Conservation (phyloP, 1,140 invertebrate genomes). For the Drepana arcuata region DNA sequence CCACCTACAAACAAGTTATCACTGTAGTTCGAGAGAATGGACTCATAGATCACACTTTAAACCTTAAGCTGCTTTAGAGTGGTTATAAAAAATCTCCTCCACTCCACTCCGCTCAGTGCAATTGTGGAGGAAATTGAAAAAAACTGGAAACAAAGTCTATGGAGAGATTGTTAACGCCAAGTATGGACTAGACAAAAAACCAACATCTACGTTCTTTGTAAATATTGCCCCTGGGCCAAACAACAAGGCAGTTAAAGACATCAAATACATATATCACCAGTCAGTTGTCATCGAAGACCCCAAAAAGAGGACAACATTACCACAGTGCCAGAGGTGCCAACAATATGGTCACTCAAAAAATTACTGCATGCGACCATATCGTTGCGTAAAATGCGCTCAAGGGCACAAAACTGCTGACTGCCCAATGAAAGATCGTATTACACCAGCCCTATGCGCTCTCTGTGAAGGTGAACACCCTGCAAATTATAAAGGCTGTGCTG, state of each 20-base stretch:
- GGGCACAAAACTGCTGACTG: slow-evolving; percentile 14
- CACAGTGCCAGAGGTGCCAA: slow-evolving; percentile 19
- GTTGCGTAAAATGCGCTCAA: slow-evolving; percentile 15
- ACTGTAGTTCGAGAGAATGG: neutral
- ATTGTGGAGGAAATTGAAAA: slow-evolving; percentile 15
- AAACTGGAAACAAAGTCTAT: slow-evolving; percentile 9
- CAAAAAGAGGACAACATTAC: slow-evolving; percentile 7
- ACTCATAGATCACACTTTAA: slow-evolving; percentile 7
- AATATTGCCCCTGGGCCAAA: slow-evolving; percentile 7
- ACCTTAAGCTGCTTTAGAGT: slow-evolving; percentile 7
- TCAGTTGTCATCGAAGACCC: slow-evolving; percentile 16
- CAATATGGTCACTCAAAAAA: slow-evolving; percentile 21
- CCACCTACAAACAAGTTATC: neutral
- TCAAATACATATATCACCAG: slow-evolving; percentile 13
- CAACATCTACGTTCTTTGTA: slow-evolving; percentile 16
- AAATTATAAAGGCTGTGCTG: no score
- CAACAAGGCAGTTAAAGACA: slow-evolving; percentile 9
- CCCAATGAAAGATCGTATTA: slow-evolving; percentile 7
- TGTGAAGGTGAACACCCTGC: slow-evolving; percentile 12
- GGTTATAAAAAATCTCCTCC: slow-evolving; percentile 19
- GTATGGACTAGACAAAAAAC: slow-evolving; percentile 13
- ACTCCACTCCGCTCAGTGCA: slow-evolving; percentile 7
- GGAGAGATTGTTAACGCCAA: slow-evolving; percentile 17
- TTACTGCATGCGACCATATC: slow-evolving; percentile 13
- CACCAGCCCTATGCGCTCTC: slow-evolving; percentile 15